These are phyloP conservation scores for Natrix natrix DNA, from an alignment of 2,797 vertebrate genomes.

Conservation along the genomic window DNA sequence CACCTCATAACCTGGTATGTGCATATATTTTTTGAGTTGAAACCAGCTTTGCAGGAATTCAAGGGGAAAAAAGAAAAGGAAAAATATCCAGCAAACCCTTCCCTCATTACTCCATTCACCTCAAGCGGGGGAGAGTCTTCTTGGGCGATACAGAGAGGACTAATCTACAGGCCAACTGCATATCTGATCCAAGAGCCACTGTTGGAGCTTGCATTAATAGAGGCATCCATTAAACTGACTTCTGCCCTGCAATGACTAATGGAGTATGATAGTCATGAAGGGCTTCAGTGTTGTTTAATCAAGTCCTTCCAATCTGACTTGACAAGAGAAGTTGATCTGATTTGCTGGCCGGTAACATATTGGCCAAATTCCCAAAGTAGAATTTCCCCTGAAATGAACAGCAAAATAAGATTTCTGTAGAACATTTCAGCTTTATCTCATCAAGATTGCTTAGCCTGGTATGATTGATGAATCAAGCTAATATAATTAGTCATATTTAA, in stretches of 20 bases:
- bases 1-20: neutral
- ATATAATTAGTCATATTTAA: neutral
- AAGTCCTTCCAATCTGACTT: neutral
- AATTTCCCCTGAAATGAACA: neutral
- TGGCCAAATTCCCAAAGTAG: neutral
- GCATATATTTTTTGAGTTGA: neutral
- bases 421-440: neutral
- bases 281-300: neutral
- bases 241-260: neutral
- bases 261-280: neutral
- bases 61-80: neutral
- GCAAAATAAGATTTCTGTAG: neutral
- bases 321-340: neutral
- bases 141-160: neutral
- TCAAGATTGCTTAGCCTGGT: neutral
- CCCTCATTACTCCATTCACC: neutral
- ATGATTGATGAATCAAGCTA: neutral
- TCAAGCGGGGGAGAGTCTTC: neutral
- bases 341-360: neutral
- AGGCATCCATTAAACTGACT: neutral
- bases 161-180: neutral
- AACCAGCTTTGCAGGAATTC: neutral
- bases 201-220: neutral
- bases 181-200: neutral
- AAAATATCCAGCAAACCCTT: neutral